These are phyloP conservation scores for Coreoperca whiteheadi DNA, from an alignment of 2,113 vertebrate species.

Conservation along the genomic window DNA sequence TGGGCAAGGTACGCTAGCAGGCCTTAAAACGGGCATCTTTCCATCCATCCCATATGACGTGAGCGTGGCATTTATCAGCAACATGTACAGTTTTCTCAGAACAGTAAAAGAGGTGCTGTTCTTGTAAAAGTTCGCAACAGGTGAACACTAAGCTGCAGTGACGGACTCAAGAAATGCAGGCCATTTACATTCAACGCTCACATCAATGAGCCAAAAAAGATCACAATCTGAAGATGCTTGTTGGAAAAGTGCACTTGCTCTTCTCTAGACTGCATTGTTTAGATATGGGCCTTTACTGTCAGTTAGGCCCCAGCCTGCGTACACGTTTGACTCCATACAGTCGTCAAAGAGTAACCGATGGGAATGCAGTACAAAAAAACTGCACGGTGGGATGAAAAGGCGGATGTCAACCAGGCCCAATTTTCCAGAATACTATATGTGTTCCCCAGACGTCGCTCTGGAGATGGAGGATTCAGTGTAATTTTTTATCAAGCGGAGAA, in stretches of 20 bases:
- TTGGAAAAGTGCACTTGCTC: neutral
- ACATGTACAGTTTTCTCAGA: constrained; percentile 16
- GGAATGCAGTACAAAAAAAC: neutral
- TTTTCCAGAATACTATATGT: constrained; percentile 13
- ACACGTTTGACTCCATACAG: neutral
- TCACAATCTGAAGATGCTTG: constrained; percentile 1
- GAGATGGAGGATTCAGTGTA: neutral
- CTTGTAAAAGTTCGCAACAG: neutral
- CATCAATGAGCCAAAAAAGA: neutral
- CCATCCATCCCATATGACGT: neutral
- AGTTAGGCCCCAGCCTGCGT: neutral
- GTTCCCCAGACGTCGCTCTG: neutral
- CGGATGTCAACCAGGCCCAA: constrained; percentile 19
- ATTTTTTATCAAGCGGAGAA: neutral
- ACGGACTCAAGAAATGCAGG: neutral
- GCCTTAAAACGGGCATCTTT: neutral
- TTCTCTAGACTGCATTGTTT: neutral
- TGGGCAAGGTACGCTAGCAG: too few relatives aligned
- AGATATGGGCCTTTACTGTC: too few relatives aligned
- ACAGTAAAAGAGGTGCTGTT: neutral
- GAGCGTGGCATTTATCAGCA: neutral
- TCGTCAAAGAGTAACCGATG: neutral
- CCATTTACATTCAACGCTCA: constrained; percentile 25
- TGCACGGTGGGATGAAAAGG: neutral
- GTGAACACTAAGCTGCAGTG: neutral